Evolutionary conservation across 2,113 vertebrate genomes (phyloP).

Genomic region (Ochotona curzoniae): DNA sequence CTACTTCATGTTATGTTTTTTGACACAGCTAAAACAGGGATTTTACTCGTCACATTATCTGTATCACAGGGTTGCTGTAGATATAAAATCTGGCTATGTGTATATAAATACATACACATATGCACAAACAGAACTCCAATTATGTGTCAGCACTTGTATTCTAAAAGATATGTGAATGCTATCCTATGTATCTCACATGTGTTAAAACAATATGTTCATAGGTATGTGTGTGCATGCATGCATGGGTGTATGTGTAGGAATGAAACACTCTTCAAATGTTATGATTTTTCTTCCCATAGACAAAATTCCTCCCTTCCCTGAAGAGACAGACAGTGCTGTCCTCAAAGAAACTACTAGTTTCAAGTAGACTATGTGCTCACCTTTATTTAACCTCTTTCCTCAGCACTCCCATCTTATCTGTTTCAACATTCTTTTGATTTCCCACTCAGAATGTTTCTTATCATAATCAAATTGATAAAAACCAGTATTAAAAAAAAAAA

Average conservation of each 20-base stretch:
- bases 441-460: neutral
- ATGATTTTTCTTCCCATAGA: neutral
- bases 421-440: conserved; percentile 1
- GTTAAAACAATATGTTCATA: neutral
- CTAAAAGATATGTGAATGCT: neutral
- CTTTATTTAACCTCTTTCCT: conserved; percentile 2
- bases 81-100: neutral
- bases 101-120: neutral
- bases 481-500: conserved; percentile 40
- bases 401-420: neutral
- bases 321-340: neutral
- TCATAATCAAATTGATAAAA: conserved; percentile 26
- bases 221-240: neutral
- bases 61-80: neutral
- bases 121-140: neutral
- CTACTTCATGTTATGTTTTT: neutral
- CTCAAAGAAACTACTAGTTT: neutral
- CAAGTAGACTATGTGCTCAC: neutral
- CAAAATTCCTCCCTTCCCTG: neutral
- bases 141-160: neutral
- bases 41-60: neutral
- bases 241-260: neutral
- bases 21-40: neutral
- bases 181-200: neutral
- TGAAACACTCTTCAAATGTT: neutral